Evolutionary conservation across 2,113 vertebrate species (phyloP).

Genomic region (Electrona antarctica): DNA sequence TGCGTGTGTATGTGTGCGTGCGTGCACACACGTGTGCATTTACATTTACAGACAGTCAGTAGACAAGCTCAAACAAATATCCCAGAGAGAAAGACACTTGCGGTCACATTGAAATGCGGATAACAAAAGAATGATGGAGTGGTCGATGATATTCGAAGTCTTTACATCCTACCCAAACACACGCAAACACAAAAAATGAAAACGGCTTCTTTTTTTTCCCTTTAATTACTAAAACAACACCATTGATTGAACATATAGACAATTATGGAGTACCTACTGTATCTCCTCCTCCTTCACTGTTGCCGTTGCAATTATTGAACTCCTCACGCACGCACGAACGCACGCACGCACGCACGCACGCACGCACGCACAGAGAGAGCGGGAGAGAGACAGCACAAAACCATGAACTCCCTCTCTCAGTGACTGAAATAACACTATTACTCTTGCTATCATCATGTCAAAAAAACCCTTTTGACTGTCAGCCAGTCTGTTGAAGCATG

Average conservation of each 20-base stretch:
- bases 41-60: no score
- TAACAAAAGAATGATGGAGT: no score
- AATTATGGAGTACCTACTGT: conserved; percentile 35
- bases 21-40: no score
- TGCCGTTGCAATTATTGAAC: no score
- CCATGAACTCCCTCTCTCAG: conserved; percentile 49
- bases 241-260: conserved; percentile 50
- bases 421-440: conserved; percentile 73
- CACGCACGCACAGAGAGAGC: neutral
- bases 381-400: neutral
- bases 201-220: conserved; percentile 18
- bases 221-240: conserved; percentile 48
- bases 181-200: conserved; percentile 31
- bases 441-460: conserved; percentile 64
- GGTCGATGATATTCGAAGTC: conserved; percentile 8
- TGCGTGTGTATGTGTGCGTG: no score
- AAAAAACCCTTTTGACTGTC: conserved; percentile 56
- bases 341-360: neutral
- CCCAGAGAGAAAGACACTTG: neutral
- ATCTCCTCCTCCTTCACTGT: no score
- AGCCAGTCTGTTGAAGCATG: conserved; percentile 45
- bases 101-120: no score
- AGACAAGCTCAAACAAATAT: neutral
- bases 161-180: conserved; percentile 32
- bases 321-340: neutral